Base-by-base conservation (phyloP, 1,140 invertebrate genomes). In the Dreissena rostriformis region DNA sequence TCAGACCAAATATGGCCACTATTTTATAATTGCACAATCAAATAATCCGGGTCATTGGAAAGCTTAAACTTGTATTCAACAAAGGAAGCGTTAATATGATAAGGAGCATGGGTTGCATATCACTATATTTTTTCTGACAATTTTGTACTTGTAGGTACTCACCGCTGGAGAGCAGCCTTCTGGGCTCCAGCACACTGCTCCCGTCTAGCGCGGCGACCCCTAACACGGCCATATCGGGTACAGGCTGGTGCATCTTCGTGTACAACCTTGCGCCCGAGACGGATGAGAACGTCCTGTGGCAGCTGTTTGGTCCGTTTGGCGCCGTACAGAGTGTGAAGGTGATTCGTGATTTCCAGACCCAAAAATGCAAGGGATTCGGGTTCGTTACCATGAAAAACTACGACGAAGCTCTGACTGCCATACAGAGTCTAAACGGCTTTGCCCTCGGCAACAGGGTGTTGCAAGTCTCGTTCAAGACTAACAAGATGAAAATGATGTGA, bases 351-450 rank as follows among this genome's bases (percentile, higher is more conserved):
- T 95, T 98, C 91, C 97, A 99, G 94, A 99, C 98, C 84, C 98
- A 99, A 95, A 99, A 99, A 94, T 99, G 99, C 96, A 99, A 99
- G 94, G 99, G 99, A 88, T 99, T 99, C 94, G 99, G 98, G n/a
- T 99, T 99, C 94, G 98, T 99, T 82, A 99, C 98, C 76, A 99
- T 99, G 99, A 99, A 98, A 90, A 99, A 99, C 94, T 99, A 99
- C 94, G 98, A 99, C 93, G 98, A 99, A 93, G 98, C 98, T 17
- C 96, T 99, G 29, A 96, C 98, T 83, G 98, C 99, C 75, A 99
- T 99, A 90, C 98, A 98, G 94, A 98, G 97, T 85, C 95, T 99
- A 81, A 99, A 99, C 94, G 98, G 98, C 73, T 99, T 99, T 94
- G 98, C 97, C 86, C 95, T 99, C 87, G 98, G 98, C 90, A 99